Evolutionary conservation across 2,113 vertebrate genomes (phyloP).

Genomic region (Indri indri): DNA sequence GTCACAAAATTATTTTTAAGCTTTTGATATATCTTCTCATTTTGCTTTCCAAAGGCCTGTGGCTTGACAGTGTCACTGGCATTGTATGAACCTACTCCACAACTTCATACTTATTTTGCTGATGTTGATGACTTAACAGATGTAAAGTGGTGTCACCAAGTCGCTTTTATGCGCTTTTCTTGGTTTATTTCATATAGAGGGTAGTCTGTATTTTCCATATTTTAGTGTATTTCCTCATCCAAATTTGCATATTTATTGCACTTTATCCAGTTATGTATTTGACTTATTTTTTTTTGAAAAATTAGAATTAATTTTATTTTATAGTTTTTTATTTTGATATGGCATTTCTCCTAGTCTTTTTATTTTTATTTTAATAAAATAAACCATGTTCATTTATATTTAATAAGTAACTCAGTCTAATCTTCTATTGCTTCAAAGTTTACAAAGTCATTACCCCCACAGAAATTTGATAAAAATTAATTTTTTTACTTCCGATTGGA

Average conservation of each 20-base stretch:
- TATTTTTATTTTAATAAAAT: conserved; percentile 23
- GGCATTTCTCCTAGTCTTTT: not conserved
- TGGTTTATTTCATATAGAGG: not conserved
- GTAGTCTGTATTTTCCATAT: not conserved
- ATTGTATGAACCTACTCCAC: not conserved
- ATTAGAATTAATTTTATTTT: conserved; percentile 1
- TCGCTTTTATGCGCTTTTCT: not conserved
- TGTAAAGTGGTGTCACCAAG: not conserved
- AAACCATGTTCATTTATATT: not conserved
- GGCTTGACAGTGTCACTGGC: not conserved
- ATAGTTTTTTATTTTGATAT: not conserved
- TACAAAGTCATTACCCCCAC: not conserved
- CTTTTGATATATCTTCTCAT: not conserved
- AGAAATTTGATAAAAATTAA: not conserved
- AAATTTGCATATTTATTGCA: not conserved
- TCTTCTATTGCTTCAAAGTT: not conserved
- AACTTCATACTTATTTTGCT: not conserved
- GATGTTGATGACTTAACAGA: not conserved
- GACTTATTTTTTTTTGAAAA: not conserved
- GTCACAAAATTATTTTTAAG: not conserved
- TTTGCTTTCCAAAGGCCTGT: not conserved
- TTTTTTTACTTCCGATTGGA: not conserved
- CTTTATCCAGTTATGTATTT: not conserved
- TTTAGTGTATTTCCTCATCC: not conserved
- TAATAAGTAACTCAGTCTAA: not conserved